Evolutionary conservation across 2,113 vertebrate genomes (phyloP).

Genomic region (Neolamprologus toae): DNA sequence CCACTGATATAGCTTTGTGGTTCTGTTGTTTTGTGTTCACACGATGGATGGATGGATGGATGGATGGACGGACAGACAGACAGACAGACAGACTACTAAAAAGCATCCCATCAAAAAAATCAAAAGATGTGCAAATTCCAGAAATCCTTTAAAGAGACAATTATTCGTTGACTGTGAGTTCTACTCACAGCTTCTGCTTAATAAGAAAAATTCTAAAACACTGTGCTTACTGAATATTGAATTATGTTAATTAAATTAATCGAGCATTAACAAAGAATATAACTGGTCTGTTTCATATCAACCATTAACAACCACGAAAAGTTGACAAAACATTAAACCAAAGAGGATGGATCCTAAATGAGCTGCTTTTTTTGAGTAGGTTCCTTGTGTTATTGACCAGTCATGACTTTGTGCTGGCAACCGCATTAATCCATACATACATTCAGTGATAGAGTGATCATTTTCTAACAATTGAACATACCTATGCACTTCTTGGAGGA

Average conservation of each 20-base stretch:
- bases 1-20: neutral
- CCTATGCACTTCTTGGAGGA: neutral
- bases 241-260: neutral
- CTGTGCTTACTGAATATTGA: neutral
- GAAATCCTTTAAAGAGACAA: neutral
- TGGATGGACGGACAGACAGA: rapidly evolving
- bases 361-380: neutral
- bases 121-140: neutral
- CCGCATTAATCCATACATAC: neutral
- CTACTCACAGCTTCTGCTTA: neutral
- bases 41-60: rapidly evolving
- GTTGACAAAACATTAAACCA: neutral
- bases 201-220: neutral
- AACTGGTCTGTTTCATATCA: rapidly evolving
- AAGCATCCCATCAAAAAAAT: neutral
- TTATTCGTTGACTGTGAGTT: neutral
- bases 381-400: neutral
- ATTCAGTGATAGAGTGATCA: neutral
- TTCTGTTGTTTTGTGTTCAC: neutral
- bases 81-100: rapidly evolving
- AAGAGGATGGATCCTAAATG: neutral
- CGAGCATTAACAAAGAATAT: neutral
- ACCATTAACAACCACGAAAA: neutral
- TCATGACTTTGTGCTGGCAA: neutral
- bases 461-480: neutral